Evolutionary conservation across 2,888 invertebrate species (phyloP), one percentile per base, ranked within the genome.

Genomic region (Euplagia quadripunctaria): DNA sequence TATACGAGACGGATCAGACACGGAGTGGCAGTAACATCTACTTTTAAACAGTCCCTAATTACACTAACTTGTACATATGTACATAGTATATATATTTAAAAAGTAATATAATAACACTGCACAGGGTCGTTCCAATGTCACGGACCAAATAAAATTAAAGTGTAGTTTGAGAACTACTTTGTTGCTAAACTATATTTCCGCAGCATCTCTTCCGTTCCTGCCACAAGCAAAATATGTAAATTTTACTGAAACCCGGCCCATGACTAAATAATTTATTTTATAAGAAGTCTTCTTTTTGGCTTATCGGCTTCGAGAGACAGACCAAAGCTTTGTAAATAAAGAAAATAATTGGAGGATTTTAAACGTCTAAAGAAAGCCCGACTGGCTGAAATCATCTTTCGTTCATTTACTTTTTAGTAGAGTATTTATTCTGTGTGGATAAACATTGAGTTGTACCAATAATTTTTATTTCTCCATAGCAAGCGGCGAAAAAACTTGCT

Each of bases 241-340:
- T 85, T 79, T 52, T 51, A 64, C 49, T 65, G 78, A 76, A 80
- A 68, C 76, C 75, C 68, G 41, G 75, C 70, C 74, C 72, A 70
- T 63, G 77, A 70, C 82, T 75, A 83, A 83, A 83, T 85, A 83
- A 79, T 79, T 77, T 82, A 71, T 80, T 79, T 78, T 76, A 79
- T 75, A 83, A 80, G 73, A 79, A 81, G 76, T 73, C 76, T 78
- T 79, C 68, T 75, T 74, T 78, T 74, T 75, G 71, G 85, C 78
- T 82, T 80, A 78, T 80, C 76, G 76, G 71, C 66, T 65, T 49
- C 41, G 51, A 16, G 51, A 58, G 65, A 75, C 71, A 70, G 42
- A 70, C 70, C 70, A 76, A 55, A 64, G 75, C 77, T 82, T 66
- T 66, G 75, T 77, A 82, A 82, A 83, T 79, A 82, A 80, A 79